Percentiles rank a stretch among this genome's conserved stretches.
These are phyloP conservation scores for Periophthalmodon schlosseri DNA, from an alignment of 2,113 vertebrate species.

Conservation along the genomic window DNA sequence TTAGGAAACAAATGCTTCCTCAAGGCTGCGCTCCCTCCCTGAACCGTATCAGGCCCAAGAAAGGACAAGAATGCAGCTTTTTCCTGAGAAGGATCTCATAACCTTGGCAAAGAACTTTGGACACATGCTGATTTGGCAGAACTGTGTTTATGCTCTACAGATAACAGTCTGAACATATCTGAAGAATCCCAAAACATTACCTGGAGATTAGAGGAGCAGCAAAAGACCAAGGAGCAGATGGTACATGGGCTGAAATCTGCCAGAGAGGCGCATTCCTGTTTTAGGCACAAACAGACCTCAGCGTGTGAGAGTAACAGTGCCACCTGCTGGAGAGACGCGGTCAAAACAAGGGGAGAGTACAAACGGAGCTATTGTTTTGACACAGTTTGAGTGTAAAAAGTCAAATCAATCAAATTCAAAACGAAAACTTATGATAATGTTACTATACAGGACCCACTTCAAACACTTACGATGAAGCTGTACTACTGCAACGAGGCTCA, in stretches of 20 bases:
- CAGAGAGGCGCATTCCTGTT: conserved; percentile 33
- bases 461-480: too few species aligned
- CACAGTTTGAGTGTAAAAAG: too few species aligned
- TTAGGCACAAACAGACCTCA: not conserved
- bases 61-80: conserved; percentile 45
- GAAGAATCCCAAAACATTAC: conserved; percentile 53
- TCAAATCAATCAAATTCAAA: too few species aligned
- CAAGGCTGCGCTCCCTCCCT: conserved; percentile 14
- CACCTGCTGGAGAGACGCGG: conserved; percentile 52
- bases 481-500: too few species aligned
- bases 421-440: too few species aligned
- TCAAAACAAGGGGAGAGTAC: not conserved
- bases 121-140: conserved; percentile 4
- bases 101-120: conserved; percentile 39
- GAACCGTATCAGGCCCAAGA: conserved; percentile 28
- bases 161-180: conserved; percentile 62
- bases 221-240: conserved; percentile 7
- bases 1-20: conserved; percentile 29
- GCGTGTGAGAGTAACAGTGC: conserved; percentile 40
- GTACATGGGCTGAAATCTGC: conserved; percentile 15
- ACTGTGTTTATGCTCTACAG: conserved; percentile 25
- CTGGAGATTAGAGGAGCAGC: conserved; percentile 41
- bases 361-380: not conserved
- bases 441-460: too few species aligned
- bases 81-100: conserved; percentile 41